Conservation (phyloP, 2,888 invertebrate genomes). For the Drosophila paramelanica region DNA sequence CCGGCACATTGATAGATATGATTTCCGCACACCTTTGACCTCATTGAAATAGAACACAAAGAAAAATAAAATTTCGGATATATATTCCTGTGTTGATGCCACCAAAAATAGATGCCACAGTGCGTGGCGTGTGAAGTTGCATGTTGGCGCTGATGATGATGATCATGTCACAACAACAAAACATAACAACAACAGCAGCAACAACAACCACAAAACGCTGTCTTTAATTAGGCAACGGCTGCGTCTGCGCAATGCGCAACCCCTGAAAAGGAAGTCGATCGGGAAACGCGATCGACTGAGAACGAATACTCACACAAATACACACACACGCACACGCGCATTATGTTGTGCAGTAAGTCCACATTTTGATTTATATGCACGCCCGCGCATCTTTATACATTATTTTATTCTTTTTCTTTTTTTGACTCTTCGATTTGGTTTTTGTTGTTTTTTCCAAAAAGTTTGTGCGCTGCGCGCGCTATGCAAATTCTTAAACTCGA, state of each 20-base stretch:
- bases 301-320: not conserved
- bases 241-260: slow-evolving; percentile 52
- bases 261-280: slow-evolving; percentile 50
- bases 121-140: slow-evolving; percentile 48
- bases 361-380: slow-evolving; percentile 84
- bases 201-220: slow-evolving; percentile 14
- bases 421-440: slow-evolving; percentile 43
- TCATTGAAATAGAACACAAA: slow-evolving; percentile 1
- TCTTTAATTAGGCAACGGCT: slow-evolving; percentile 49
- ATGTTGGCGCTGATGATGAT: slow-evolving; percentile 23
- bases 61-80: slow-evolving; percentile 4
- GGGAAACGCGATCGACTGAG: slow-evolving; percentile 27
- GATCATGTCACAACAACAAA: slow-evolving; percentile 37
- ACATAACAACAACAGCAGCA: slow-evolving; percentile 18
- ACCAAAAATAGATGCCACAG: slow-evolving; percentile 34
- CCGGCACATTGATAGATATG: not conserved
- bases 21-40: slow-evolving; percentile 26
- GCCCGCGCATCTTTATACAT: slow-evolving; percentile 75
- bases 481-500: slow-evolving; percentile 50
- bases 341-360: slow-evolving; percentile 68
- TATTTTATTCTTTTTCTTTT: slow-evolving; percentile 33
- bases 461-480: slow-evolving; percentile 21
- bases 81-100: slow-evolving; percentile 1
- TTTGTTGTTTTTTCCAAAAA: slow-evolving; percentile 41
- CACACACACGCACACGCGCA: not conserved